phyloP scores from a whole-genome alignment of 2,113 vertebrate species.

The Triplophysa tibetana region DNA sequence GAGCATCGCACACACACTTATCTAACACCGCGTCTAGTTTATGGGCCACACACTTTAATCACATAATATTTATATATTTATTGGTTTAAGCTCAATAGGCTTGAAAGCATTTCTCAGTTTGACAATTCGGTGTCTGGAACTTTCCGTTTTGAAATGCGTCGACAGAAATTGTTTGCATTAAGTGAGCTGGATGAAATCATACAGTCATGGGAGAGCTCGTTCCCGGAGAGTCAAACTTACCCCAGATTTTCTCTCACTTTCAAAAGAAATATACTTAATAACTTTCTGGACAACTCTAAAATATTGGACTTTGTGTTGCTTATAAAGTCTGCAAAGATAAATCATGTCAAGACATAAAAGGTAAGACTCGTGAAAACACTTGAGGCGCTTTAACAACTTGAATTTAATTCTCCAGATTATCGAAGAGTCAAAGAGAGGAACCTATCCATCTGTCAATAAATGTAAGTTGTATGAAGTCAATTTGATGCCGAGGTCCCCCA shows the following conservation, averaged over 20 bases:
- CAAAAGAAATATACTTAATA: conserved; percentile 5
- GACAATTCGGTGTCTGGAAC: not conserved
- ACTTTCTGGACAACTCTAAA: conserved; percentile 1
- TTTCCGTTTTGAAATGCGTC: not conserved
- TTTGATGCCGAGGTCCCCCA: conserved; percentile 48
- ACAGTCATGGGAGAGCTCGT: not conserved
- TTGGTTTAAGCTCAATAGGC: conserved; percentile 7
- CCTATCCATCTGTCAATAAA: conserved; percentile 55
- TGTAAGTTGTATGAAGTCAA: conserved; percentile 44
- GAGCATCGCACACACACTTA: conserved; percentile 45
- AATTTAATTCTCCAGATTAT: conserved; percentile 34
- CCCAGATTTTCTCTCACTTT: not conserved
- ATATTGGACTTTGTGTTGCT: conserved; percentile 23
- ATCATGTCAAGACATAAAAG: conserved; percentile 16
- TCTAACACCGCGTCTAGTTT: not conserved
- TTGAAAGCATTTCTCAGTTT: not conserved
- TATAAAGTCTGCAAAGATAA: conserved; percentile 23
- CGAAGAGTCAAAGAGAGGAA: conserved; percentile 50
- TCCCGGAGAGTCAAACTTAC: not conserved
- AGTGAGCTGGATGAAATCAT: not conserved
- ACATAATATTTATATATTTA: conserved; percentile 25
- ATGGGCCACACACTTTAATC: conserved; percentile 23
- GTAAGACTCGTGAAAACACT: not conserved
- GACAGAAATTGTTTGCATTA: not conserved
- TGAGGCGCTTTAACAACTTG: not conserved